Evolutionary conservation across 2,113 vertebrate species (phyloP), one percentile per base, ranked within the genome.

Genomic region (Choloepus hoffmanni): DNA sequence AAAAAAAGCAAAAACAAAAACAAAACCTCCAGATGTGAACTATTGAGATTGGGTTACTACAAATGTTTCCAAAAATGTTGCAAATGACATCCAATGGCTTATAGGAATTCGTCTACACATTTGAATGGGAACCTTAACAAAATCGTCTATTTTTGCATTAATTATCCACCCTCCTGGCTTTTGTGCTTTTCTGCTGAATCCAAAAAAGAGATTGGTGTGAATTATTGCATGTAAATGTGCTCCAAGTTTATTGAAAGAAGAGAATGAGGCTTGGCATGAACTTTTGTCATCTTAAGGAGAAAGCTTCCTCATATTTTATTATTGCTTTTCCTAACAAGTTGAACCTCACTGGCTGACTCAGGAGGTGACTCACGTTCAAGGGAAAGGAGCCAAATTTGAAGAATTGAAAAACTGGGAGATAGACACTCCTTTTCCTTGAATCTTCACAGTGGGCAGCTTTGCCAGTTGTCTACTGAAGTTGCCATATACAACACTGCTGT

Each of bases 381-480:
- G 30, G 84, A 67, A 91, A 78, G 30, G n/a, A 96, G 36, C 30
- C n/a, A 74, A 60, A 91, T 33, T 58, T 73, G 13, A 88, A 88
- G 63, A 95, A 83, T 0, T 78, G 43, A 72, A 74, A 89, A 79
- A 43, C 30, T 48, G 48, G 50, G 81, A 63, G 33, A 73, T 72
- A 93, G 90, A 95, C 94, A 95, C 81, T 62, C 95, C 74, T 96
- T 95, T 96, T 85, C 85, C 91, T 70, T n/a, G 89, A 53, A 8
- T 45, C 82, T 92, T 76, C 53, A 23, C 6, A 50, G 67, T 92
- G 95, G 94, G 95, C 55, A 45, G 53, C 48, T 82, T 79, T 81
- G 55, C 89, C 94, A 73, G 62, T 84, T 65, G 96, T 87, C 85
- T 89, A 84, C 2, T 1, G 87, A 96, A 97, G 24, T 83, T 85